phyloP scores from a whole-genome alignment of 2,888 invertebrate genomes.

The Sipha maydis region DNA sequence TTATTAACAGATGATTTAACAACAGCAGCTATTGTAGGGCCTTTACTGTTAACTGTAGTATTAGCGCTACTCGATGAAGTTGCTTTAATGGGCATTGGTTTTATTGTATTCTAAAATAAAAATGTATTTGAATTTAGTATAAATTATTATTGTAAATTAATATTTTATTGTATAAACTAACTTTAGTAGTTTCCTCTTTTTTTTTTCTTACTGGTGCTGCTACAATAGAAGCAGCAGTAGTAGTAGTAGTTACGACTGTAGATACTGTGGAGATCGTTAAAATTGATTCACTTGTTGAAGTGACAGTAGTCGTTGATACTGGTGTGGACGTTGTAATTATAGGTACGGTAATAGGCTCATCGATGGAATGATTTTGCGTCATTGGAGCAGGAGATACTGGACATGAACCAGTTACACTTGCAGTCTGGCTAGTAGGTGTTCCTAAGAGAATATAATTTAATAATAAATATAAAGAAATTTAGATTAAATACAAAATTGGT shows the following conservation, averaged over 20 bases:
- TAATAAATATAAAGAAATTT: background rate
- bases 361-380: constrained; percentile 59
- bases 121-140: background rate
- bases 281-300: constrained; percentile 58
- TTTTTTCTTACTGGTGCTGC: constrained; percentile 51
- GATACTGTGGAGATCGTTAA: constrained; percentile 67
- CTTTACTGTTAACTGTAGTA: constrained; percentile 65
- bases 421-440: constrained; percentile 54
- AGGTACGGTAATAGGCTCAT: constrained; percentile 47
- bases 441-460: constrained; percentile 2
- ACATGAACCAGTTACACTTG: constrained; percentile 54
- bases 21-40: constrained; percentile 63
- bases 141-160: background rate
- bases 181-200: constrained; percentile 50
- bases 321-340: constrained; percentile 43
- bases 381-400: constrained; percentile 55
- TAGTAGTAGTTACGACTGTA: constrained; percentile 62
- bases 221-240: constrained; percentile 48
- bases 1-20: constrained; percentile 58
- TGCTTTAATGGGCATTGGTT: constrained; percentile 83
- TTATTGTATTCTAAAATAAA: constrained; percentile 76
- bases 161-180: background rate
- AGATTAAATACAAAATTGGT: too few species aligned
- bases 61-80: constrained; percentile 67
- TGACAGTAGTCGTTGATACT: constrained; percentile 44